Base-by-base conservation (phyloP, 2,888 invertebrate genomes). In the Ichneumon xanthorius region DNA sequence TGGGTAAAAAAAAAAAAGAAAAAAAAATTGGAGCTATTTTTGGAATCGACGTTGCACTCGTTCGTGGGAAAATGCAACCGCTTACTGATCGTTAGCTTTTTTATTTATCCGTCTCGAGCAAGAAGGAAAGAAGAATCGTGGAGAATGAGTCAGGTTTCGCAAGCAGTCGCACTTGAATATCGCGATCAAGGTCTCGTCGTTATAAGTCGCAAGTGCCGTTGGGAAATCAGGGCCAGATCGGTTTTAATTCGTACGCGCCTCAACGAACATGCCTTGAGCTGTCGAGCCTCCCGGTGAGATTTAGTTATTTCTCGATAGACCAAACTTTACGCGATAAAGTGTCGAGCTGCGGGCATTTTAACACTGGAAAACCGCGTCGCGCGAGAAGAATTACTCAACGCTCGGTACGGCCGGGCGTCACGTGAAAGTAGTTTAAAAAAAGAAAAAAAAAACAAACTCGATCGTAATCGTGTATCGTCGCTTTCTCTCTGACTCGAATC, bases 401-500 rank as follows among this genome's bases (percentile, higher is more conserved):
- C 5, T 19, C 53, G 65, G 33, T 50, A 67, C 37, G 50, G n/a
- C 50, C 40, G 61, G 14, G 14, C 30, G 53, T 40, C 33, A 40
- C 63, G 80, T 72, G 80, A 80, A 72, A 80, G 72, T 72, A 37
- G 65, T 26, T 50, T 58, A 77, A 80, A 67, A 84, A 76, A 70
- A 71, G 77, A 30, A 9, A 5, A 67, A 84, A 76, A 70, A 71
- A 82, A 30, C 4, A 5, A n/a, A 19, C 22, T 50, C 37, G 55
- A 19, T 55, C 9, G 55, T 55, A 40, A n/a, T 33, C 76, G 33
- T 65, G 75, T 68, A 40, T 83, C 75, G 75, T 75, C 78, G 73
- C 86, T 86, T 86, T 86, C 86, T 79, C 83, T 73, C 45, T 11
- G 55, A 75, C 37, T 75, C 45, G 22, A 73, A 48, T 58, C 26